Conservation (phyloP, 2,888 invertebrate species). For the Hemicrepidius hirtus region DNA sequence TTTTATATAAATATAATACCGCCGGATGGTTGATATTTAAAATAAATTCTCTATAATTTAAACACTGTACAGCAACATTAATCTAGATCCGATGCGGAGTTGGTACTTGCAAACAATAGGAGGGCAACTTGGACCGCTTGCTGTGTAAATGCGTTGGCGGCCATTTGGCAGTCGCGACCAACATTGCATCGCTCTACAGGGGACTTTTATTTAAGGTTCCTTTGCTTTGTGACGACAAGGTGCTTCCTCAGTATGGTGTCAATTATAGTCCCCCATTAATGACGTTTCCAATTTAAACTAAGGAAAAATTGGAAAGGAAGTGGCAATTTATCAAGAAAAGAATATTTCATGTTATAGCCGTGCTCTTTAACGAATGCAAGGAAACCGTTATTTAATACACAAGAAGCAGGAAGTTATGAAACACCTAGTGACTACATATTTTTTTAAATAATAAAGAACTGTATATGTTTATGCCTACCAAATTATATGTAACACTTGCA, state of each 20-base stretch:
- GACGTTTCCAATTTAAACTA: conserved; percentile 42
- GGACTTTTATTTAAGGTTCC: conserved; percentile 51
- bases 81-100: conserved; percentile 55
- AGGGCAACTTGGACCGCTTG: conserved; percentile 53
- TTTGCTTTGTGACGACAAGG: conserved; percentile 47
- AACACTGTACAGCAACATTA: conserved; percentile 52
- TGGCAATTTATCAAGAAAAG: conserved; percentile 27
- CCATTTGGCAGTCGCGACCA: conserved; percentile 58
- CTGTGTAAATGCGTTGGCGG: conserved; percentile 56
- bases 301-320: conserved; percentile 30
- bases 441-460: conserved; percentile 13
- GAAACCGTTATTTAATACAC: not conserved
- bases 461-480: conserved; percentile 17
- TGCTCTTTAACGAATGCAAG: not conserved
- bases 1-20: too few species aligned
- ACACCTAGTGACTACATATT: not conserved
- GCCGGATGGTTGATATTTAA: not conserved
- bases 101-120: conserved; percentile 58
- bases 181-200: conserved; percentile 52
- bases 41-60: conserved; percentile 29
- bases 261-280: conserved; percentile 45
- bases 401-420: not conserved
- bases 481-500: conserved; percentile 35
- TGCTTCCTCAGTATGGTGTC: conserved; percentile 48
- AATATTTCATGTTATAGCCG: not conserved